phyloP scores from a whole-genome alignment of 2,888 invertebrate species.

The Scelioninae gen. 2 region DNA sequence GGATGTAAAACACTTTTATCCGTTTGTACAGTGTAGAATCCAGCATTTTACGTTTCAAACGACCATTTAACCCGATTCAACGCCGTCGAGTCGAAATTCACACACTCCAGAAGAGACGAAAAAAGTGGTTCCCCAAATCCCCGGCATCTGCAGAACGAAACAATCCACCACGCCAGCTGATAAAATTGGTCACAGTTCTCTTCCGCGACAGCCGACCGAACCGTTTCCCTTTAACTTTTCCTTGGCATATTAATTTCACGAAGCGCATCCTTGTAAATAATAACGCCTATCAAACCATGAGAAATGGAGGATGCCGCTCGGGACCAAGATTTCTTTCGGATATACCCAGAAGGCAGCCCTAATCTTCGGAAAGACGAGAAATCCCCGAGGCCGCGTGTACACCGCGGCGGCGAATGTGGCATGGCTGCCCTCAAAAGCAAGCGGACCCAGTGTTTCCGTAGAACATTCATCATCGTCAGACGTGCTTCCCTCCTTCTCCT shows the following conservation, averaged over 20 bases:
- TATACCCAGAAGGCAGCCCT: conserved; percentile 54
- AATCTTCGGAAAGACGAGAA: conserved; percentile 60
- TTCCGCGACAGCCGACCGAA: no score
- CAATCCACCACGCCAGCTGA: no score
- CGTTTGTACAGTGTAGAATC: no score
- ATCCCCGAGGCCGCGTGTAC: conserved; percentile 57
- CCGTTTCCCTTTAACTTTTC: conserved; percentile 36
- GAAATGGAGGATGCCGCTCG: conserved; percentile 44
- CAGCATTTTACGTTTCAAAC: no score
- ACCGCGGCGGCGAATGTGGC: conserved; percentile 60
- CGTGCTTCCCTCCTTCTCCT: conserved; percentile 69
- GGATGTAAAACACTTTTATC: no score
- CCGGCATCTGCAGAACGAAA: no score
- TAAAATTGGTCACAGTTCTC: no score
- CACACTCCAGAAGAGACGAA: no score
- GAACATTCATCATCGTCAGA: conserved; percentile 75
- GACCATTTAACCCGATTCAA: no score
- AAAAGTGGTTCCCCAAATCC: no score
- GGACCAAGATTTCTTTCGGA: conserved; percentile 52
- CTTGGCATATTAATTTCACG: conserved; percentile 22
- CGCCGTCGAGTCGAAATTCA: no score
- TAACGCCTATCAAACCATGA: conserved; percentile 42
- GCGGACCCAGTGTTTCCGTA: conserved; percentile 72
- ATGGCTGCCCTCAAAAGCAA: conserved; percentile 74
- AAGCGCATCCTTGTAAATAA: conserved; percentile 38